Evolutionary conservation across 2,888 invertebrate genomes (phyloP).

Genomic region (Cryptocephalus primarius): DNA sequence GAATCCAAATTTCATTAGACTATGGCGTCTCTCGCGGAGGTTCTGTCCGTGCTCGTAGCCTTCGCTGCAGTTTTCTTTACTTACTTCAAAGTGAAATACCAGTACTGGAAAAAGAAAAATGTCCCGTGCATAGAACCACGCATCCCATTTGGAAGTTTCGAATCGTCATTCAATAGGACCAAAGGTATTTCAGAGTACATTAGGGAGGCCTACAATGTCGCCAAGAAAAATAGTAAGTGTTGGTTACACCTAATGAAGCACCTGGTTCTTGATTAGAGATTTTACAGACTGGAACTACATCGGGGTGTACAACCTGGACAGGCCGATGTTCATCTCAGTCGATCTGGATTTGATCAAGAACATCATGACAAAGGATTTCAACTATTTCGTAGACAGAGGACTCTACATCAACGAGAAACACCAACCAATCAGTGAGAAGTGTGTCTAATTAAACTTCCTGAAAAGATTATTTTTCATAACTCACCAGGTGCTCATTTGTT

Average conservation of each 20-base stretch:
- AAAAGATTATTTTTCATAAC: neutral
- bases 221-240: neutral
- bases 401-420: conserved; percentile 1
- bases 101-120: conserved; percentile 3
- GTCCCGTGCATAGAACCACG: conserved; percentile 3
- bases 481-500: conserved; percentile 25
- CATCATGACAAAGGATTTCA: conserved; percentile 47
- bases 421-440: conserved; percentile 2
- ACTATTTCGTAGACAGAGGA: conserved; percentile 28
- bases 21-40: too few relatives aligned
- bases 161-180: neutral
- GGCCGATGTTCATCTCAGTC: conserved; percentile 14
- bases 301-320: conserved; percentile 31
- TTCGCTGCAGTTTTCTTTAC: neutral
- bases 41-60: neutral
- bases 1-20: too few relatives aligned
- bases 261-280: neutral
- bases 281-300: conserved; percentile 10
- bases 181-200: neutral
- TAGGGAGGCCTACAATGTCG: neutral
- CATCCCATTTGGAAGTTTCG: conserved; percentile 1
- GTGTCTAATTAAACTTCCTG: neutral
- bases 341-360: conserved; percentile 26
- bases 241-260: neutral
- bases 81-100: conserved; percentile 1